Base-by-base conservation (phyloP, 2,888 invertebrate genomes). In the Orchestes rusci region DNA sequence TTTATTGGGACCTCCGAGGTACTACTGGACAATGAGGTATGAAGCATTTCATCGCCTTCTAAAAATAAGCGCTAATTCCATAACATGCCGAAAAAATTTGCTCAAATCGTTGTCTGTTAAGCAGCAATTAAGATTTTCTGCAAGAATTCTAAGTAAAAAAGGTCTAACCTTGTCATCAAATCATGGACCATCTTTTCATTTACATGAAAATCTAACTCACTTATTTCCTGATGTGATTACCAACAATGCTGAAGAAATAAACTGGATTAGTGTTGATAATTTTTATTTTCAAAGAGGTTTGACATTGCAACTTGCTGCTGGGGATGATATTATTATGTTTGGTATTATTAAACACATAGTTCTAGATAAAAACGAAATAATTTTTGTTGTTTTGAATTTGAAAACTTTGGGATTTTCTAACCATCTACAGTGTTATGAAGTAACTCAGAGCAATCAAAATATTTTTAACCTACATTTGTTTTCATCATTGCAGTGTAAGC, bases 41-140 rank as follows among this genome's bases (percentile, higher is more conserved):
- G 23, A 23, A 10, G 23, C 23, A 7, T 23, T 23, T 10, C 23
- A 23, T 23, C 5, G 10, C 5, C 33, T 39, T n/a, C 12, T 45
- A 13, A 48, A 43, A 39, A n/a, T 7, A 4, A 42, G 19, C 20
- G 38, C 37, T 3, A 34, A 43, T 31, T 36, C 34, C 4, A 28
- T 10, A 10, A 23, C 23, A 5, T 23, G 23, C 23, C 5, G 23
- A 23, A 23, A 23, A 23, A 23, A 23, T 23, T 10, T 23, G 5
- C 10, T 23, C 5, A 39, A 20, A 18, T 39, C 47, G 12, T 39
- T 47, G 34, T 18, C 43, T 27, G 8, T 47, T 23, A 34, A 36
- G 29, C 35, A 43, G 27, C 43, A 47, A 10, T 10, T 23, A 23
- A 23, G 23, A 10, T 23, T 23, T 23, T 5, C 23, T 7, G 5